Percentiles rank a stretch among this genome's conserved stretches.
Evolutionary conservation across 1,140 invertebrate genomes (phyloP).

Genomic region (Aphelenchoides besseyi): DNA sequence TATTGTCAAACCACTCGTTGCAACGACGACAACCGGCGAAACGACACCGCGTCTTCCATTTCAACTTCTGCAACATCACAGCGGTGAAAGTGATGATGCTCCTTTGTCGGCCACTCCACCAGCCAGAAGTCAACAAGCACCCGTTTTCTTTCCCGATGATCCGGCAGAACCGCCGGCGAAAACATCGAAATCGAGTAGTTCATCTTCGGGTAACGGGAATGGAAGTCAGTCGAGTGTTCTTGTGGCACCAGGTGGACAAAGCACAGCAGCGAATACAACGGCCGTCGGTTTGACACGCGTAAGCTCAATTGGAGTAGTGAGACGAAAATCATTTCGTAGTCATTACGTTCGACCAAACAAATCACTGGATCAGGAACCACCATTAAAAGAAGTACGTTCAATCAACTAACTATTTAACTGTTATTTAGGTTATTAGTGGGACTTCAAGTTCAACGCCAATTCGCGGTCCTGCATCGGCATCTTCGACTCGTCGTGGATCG

Average conservation of each 20-base stretch:
- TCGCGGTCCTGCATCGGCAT: constrained; percentile 20
- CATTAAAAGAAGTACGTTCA: constrained; percentile 27
- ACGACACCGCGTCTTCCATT: constrained; percentile 25
- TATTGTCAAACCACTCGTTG: neutral
- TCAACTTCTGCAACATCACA: constrained; percentile 28
- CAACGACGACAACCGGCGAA: neutral
- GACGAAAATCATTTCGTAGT: constrained; percentile 42
- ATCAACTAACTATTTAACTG: neutral
- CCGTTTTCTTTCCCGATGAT: constrained; percentile 20
- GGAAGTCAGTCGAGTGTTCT: neutral
- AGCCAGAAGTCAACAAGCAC: constrained; percentile 15
- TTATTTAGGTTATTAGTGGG: constrained; percentile 26
- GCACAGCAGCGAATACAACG: neutral
- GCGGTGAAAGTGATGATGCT: constrained; percentile 12
- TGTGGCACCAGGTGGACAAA: neutral
- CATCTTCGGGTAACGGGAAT: neutral
- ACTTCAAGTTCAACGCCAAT: constrained; percentile 44
- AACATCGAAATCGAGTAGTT: constrained; percentile 20
- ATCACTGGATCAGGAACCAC: constrained; percentile 67
- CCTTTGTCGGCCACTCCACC: constrained; percentile 9
- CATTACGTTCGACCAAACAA: constrained; percentile 50
- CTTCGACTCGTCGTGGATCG: constrained; percentile 16
- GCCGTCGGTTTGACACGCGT: constrained; percentile 11
- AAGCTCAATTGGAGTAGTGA: constrained; percentile 33
- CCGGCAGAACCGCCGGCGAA: constrained; percentile 33